Evolutionary conservation across 2,888 invertebrate species (phyloP), one percentile per base, ranked within the genome.

Genomic region (Caenorhabditis wallacei): DNA sequence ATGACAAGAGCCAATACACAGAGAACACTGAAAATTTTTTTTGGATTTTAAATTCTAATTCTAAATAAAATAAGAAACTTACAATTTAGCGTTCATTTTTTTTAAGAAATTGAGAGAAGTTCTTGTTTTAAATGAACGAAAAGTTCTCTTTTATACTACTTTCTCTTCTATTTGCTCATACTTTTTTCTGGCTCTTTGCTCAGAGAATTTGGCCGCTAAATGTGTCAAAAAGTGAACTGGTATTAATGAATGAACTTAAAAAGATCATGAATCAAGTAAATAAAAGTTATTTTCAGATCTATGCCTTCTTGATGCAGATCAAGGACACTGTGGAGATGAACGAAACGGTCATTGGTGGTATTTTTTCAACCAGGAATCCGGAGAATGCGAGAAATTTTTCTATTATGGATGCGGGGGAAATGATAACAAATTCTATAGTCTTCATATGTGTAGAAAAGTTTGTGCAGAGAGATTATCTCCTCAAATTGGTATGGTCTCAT

Each of bases 331-430:
- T 71, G 82, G 84, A 10, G 88, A 88, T 51, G 88, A 88, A 53
- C 80, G 88, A 2, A 75, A 72, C 35, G 88, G 88, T 10, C 87
- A 87, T 57, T 87, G 85, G 85, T 87, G 87, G 87, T 90, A 85
- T 72, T 86, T 85, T 53, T 90, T 90, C 85, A 87, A 90, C 59
- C 82, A 88, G 11, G 87, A 88, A n/a, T 84, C 85, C 1, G 90
- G 90, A 22, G 80, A 85, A 54, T 86, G 87, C 70, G 84, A 87
- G 75, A 85, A 87, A 79, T 89, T 90, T 63, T 88, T 89, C 76
- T 89, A 86, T 76, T 88, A 90, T 56, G 89, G 89, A 2, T 90
- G 90, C 63, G 88, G 89, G 16, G 89, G 90, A 13, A 90, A 90
- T 57, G 88, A 88, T 63, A 90, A 90, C 76, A 88, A 88, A 43